These are phyloP conservation scores for Conchocele bisecta DNA, from an alignment of 2,888 invertebrate genomes.

Conservation along the genomic window DNA sequence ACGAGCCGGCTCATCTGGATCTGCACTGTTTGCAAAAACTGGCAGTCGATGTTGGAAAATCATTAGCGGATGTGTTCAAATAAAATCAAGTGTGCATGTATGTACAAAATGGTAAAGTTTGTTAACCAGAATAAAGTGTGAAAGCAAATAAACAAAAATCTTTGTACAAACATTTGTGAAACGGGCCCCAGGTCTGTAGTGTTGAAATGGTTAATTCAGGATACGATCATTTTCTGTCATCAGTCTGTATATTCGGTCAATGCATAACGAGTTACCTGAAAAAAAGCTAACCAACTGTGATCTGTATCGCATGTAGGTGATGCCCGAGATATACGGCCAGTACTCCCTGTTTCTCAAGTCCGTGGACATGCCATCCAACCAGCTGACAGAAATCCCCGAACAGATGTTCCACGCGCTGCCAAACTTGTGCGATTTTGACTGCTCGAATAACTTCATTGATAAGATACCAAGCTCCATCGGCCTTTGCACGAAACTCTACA, in stretches of 20 bases:
- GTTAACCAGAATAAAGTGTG: too few species aligned
- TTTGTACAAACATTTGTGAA: too few species aligned
- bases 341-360: constrained; percentile 65
- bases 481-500: constrained; percentile 44
- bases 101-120: too few species aligned
- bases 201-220: too few species aligned
- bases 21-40: too few species aligned
- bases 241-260: not conserved
- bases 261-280: not conserved
- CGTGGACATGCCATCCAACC: constrained; percentile 62
- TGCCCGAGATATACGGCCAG: constrained; percentile 55
- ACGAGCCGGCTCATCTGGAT: too few species aligned
- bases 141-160: too few species aligned
- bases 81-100: too few species aligned
- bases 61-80: too few species aligned
- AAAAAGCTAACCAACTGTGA: not conserved
- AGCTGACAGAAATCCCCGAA: constrained; percentile 61
- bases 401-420: constrained; percentile 64
- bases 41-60: too few species aligned
- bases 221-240: not conserved
- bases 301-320: constrained; percentile 33
- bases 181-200: too few species aligned
- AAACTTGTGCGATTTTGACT: constrained; percentile 64
- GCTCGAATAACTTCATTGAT: constrained; percentile 63
- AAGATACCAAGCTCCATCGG: constrained; percentile 58